Base-by-base conservation (phyloP, 2,888 invertebrate species). In the Brenthis ino region DNA sequence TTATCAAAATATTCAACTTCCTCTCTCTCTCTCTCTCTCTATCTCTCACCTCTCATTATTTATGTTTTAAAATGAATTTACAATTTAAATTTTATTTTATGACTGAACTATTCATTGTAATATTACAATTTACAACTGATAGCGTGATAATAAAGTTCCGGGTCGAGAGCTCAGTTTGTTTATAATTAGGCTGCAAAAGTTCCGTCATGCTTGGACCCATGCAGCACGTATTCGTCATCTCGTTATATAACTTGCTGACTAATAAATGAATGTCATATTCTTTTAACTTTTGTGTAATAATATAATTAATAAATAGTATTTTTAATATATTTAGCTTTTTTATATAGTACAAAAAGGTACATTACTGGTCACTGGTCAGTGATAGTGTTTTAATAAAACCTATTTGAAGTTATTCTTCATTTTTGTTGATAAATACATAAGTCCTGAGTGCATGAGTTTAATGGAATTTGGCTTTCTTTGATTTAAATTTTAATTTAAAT, bases 111-210 rank as follows among this genome's bases (percentile, higher is more conserved):
- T 13, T 50, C 16, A 50, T 60, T 20, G n/a, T 43, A 53, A 53
- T 63, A 43, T 43, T 37, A 20, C 4, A 37, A 57, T 12, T 57
- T 37, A 20, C 4, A 37, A 57, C n/a, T 57, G 13, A 51, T 50
- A 63, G n/a, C 16, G 16, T 53, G 66, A 68, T 66, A 67, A 37
- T 11, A 57, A 1, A 51, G 69, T 71, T 69, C 71, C 71, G 71
- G 71, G 71, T 71, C 71, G 57, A 43, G 33, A 33, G 64, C 66
- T 47, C 48, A 28, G 16, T 53, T 66, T 69, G 47, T 69, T 68
- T 58, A 57, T 65, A 64, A 65, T 64, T 70, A 61, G 33, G 20
- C 14, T 33, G 47, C 47, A 58, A 43, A 24, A 14, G 47, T 58
- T 68, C 28, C 54, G 57, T 64, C 57, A 66, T n/a, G 60, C 58